Evolutionary conservation across 2,888 invertebrate species (phyloP).

Genomic region (Caenorhabditis japonica): DNA sequence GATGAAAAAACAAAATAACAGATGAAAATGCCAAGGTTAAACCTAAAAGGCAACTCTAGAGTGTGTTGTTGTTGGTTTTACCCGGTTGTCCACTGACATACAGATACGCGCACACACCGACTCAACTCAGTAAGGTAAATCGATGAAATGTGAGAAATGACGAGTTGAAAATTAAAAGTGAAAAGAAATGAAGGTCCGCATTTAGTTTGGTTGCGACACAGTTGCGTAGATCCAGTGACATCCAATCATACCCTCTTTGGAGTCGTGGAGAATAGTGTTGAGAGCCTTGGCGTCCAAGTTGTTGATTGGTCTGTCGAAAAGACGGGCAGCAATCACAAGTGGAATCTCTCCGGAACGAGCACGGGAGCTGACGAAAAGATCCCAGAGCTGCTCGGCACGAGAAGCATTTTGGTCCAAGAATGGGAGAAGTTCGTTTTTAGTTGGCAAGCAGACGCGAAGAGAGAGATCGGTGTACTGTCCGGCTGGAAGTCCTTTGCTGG

Average conservation of each 20-base stretch:
- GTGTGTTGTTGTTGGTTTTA: conserved; percentile 43
- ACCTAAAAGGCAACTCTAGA: conserved; percentile 6
- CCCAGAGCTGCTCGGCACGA: conserved; percentile 76
- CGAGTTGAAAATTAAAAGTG: conserved; percentile 21
- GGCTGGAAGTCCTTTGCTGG: conserved; percentile 68
- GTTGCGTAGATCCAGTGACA: conserved; percentile 77
- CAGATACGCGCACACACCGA: conserved; percentile 54
- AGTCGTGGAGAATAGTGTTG: conserved; percentile 74
- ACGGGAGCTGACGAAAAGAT: conserved; percentile 75
- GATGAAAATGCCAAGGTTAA: conserved; percentile 4
- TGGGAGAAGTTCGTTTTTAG: conserved; percentile 75
- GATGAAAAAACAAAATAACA: conserved; percentile 1
- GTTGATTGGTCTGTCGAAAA: conserved; percentile 76
- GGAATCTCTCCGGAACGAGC: conserved; percentile 75
- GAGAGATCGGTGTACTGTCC: conserved; percentile 75
- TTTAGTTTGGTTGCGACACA: conserved; percentile 66
- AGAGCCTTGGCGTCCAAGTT: conserved; percentile 70
- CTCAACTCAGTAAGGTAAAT: conserved; percentile 34
- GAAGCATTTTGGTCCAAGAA: conserved; percentile 76
- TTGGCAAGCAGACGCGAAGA: conserved; percentile 75
- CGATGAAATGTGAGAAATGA: conserved; percentile 27
- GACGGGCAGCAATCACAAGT: conserved; percentile 74
- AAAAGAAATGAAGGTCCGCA: background rate
- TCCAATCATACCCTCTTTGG: conserved; percentile 75
- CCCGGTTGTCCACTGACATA: conserved; percentile 58